Conservation (phyloP, 2,113 vertebrate species). For the Eudyptes chrysolophus region DNA sequence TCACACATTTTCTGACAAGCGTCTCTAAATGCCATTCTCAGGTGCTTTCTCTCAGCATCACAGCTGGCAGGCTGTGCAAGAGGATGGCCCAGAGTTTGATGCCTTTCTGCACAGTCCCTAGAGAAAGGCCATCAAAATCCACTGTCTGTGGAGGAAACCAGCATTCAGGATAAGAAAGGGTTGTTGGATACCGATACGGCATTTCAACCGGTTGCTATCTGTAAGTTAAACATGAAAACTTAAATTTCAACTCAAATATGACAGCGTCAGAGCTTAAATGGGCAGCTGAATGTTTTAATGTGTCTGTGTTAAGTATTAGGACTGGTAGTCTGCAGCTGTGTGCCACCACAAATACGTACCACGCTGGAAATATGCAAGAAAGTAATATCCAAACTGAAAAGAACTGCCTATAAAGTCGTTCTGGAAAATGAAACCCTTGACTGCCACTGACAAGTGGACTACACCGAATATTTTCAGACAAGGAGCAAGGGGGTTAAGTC, state of each 20-base stretch:
- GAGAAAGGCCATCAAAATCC: background rate
- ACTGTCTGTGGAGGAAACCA: background rate
- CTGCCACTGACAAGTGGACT: conserved; percentile 11
- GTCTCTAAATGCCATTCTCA: background rate
- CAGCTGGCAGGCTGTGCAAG: background rate
- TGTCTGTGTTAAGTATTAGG: background rate
- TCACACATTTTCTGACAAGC: background rate
- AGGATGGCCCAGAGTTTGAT: background rate
- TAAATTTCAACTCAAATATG: background rate
- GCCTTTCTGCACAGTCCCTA: background rate
- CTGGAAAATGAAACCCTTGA: conserved; percentile 45
- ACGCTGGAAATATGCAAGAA: background rate
- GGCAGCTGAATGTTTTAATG: background rate
- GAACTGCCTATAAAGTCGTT: background rate
- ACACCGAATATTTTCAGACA: conserved; percentile 33
- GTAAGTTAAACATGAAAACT: background rate
- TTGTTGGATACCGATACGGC: fast-evolving
- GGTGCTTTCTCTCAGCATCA: background rate
- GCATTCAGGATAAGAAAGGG: background rate
- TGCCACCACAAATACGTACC: background rate
- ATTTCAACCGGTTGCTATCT: background rate
- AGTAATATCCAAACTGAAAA: background rate
- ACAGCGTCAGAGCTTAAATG: background rate
- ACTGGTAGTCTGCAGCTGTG: background rate
- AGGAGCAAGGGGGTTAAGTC: conserved; percentile 68